These are phyloP conservation scores for Philaethria dido DNA, from an alignment of 2,888 invertebrate genomes.

Conservation along the genomic window DNA sequence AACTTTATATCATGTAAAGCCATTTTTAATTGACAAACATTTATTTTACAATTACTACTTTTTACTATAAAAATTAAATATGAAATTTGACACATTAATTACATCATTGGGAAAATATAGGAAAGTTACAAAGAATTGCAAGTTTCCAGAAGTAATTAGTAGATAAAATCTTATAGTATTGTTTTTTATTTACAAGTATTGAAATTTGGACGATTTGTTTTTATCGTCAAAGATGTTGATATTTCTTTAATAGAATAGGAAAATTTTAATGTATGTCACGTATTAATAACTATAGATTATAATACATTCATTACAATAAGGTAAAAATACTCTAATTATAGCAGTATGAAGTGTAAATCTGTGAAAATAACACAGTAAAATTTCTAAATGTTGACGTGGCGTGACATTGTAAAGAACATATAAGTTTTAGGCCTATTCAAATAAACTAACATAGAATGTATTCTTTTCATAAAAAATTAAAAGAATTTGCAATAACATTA, in stretches of 20 bases:
- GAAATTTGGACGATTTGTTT: conserved; percentile 43
- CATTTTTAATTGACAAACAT: neutral
- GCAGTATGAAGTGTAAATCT: conserved; percentile 80
- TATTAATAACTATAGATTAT: conserved; percentile 57
- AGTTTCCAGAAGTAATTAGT: conserved; percentile 1
- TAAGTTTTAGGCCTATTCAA: conserved; percentile 53
- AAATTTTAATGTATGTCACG: conserved; percentile 29
- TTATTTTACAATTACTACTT: neutral
- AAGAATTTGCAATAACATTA: conserved; percentile 55
- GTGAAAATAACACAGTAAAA: conserved; percentile 79
- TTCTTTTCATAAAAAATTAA: conserved; percentile 39
- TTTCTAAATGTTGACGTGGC: conserved; percentile 82
- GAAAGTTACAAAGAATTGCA: neutral
- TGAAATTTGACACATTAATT: conserved; percentile 18
- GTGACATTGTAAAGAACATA: conserved; percentile 70
- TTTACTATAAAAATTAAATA: neutral
- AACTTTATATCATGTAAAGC: neutral
- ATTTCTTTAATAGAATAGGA: conserved; percentile 26
- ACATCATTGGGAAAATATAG: conserved; percentile 16
- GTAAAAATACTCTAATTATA: conserved; percentile 78
- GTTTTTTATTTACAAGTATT: conserved; percentile 24
- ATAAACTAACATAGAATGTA: conserved; percentile 51
- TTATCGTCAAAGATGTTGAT: conserved; percentile 40
- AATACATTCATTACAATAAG: conserved; percentile 74
- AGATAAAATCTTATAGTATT: neutral